Conservation (phyloP, 2,797 vertebrate species). For the Oreochromis mossambicus region DNA sequence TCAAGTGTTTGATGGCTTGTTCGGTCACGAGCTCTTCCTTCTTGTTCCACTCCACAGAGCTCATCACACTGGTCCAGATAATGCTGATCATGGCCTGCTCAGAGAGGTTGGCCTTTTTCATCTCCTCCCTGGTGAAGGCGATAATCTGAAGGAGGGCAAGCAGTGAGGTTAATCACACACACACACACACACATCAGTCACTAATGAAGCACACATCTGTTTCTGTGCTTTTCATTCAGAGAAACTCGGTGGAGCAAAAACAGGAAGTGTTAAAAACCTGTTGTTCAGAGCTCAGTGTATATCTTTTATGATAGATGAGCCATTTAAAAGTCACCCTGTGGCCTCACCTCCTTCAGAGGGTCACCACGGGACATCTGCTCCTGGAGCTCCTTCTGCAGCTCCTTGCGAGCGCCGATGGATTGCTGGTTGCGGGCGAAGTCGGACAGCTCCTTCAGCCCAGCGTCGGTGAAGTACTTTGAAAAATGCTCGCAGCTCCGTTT, state of each 20-base stretch:
- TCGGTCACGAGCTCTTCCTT: conserved; percentile 95
- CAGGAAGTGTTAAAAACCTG: background rate
- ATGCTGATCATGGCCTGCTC: conserved; percentile 89
- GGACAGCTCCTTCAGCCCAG: conserved; percentile 88
- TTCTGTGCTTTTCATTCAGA: background rate
- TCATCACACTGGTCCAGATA: conserved; percentile 92
- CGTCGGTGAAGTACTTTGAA: conserved; percentile 91
- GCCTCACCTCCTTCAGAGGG: conserved; percentile 85
- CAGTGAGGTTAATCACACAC: background rate
- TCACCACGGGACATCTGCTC: conserved; percentile 91
- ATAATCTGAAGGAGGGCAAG: conserved; percentile 78
- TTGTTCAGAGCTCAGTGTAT: background rate
- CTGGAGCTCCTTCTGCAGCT: conserved; percentile 90
- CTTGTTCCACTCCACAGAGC: conserved; percentile 94
- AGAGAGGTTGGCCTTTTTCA: conserved; percentile 90
- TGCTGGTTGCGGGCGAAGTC: conserved; percentile 91
- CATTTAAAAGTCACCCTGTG: background rate
- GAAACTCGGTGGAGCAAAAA: background rate
- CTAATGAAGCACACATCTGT: background rate
- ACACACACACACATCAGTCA: background rate
- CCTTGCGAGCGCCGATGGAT: conserved; percentile 88
- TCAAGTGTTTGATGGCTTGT: conserved; percentile 97
- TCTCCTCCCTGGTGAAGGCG: conserved; percentile 85
- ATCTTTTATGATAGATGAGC: background rate
- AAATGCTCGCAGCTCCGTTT: conserved; percentile 93